Evolutionary conservation across 2,113 vertebrate genomes (phyloP), one percentile per base, ranked within the genome.

Genomic region (Hassar affinis): DNA sequence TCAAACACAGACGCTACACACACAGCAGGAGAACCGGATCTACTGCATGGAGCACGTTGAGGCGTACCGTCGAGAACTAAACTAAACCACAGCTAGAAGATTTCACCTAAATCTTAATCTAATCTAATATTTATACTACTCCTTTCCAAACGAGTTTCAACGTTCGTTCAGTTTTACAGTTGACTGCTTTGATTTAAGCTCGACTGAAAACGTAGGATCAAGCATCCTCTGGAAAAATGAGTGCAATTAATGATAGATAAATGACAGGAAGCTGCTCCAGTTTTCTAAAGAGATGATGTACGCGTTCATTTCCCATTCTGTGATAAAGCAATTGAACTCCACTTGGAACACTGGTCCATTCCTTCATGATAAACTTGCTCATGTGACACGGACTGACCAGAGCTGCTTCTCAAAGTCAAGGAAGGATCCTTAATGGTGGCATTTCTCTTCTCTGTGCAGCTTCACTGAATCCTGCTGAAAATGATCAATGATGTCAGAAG

Each of bases 11-110:
- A 0, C 3, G n/a, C 79, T 25, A 80, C 79, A 81, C 30, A 52
- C 30, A 52, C 45, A 27, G 59, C 27, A 61, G 64, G 11, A 51
- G 30, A 59, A 51, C 11, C 25, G 45, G 18, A 61, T 42, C 49
- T 74, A 74, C 38, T 30, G 52, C 57, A 78, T 79, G 72, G 42
- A 78, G 38, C 80, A 85, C 83, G 38, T 74, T 74, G 56, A 75
- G 38, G 72, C 38, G 25, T 30, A 84, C 20, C 25, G 35, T 68
- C 71, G 35, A 61, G 61, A 38, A 77, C 82, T 59, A 82, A 68
- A 74, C 33, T 56, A 62, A 47, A 68, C 42, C 25, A 78, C 72
- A 57, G 51, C 51, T 56, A 22, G 9, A 79, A 71, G 52, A n/a
- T 49, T 49, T 15, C 30, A 84, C 18, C 64, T 59, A 38, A 51